Evolutionary conservation across 2,797 vertebrate species (phyloP), one percentile per base, ranked within the genome.

Genomic region (Pseudochirops corinnae): DNA sequence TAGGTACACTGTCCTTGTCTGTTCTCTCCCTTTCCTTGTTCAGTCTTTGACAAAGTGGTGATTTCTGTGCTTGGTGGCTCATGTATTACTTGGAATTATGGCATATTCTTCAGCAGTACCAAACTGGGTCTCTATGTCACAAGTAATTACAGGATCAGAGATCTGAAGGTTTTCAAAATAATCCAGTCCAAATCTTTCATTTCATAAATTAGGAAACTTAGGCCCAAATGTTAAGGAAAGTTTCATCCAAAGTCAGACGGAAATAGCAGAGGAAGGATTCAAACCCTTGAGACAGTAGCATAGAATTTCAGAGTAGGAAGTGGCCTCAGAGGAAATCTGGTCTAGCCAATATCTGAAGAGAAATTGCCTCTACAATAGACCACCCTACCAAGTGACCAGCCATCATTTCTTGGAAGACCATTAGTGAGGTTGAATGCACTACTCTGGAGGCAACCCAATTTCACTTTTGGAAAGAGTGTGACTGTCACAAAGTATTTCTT

Each of bases 31-130:
- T 96, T 93, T 46, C 18, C 5, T 92, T 93, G 53, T 21, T 33
- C 92, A 91, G 95, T 96, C 53, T 93, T 50, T 87, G 39, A 74
- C 74, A 46, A 74, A 74, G n/a, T 18, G 5, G 21, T 39, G 33
- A 87, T 87, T 87, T 87, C 74, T 50, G 4, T 87, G 74, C 2
- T 12, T 87, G 39, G 46, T 87, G 21, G 9, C 21, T 46, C 24
- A 46, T 46, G 18, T 74, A 39, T 39, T 39, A 9, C 7, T 24
- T 74, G 21, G n/a, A 82, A 46, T 60, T 31, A 60, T 60, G 33
- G 5, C 0, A 46, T 26, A 11, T 26, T 87, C 9, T 0, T 26
- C 21, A 87, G 74, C 3, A 12, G 7, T 6, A 39, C 21, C 74
- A 82, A 9, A 82, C 10, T 82, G 74, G 21, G 2, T 46, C 39